Evolutionary conservation across 2,888 invertebrate species (phyloP).

Genomic region (Synergus gifuensis): DNA sequence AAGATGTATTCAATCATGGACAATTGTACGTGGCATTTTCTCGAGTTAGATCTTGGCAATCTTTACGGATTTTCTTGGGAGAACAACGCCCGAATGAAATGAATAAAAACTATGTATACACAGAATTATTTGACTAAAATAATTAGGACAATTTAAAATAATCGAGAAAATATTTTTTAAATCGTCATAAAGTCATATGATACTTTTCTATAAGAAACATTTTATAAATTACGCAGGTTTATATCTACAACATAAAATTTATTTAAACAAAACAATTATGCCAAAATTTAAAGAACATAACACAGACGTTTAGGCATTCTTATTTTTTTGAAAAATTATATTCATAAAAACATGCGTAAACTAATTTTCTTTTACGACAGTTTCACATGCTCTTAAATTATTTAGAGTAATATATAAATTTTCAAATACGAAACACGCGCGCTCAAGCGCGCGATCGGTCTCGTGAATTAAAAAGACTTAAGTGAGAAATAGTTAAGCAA

Average conservation of each 20-base stretch:
- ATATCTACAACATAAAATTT: not conserved
- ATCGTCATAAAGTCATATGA: too few relatives aligned
- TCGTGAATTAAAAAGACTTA: too few relatives aligned
- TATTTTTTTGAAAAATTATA: not conserved
- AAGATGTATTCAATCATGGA: conserved; percentile 54
- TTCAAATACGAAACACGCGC: too few relatives aligned
- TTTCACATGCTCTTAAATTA: too few relatives aligned
- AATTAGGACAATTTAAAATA: too few relatives aligned
- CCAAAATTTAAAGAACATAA: not conserved
- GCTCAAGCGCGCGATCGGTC: too few relatives aligned
- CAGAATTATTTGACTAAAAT: conserved; percentile 30
- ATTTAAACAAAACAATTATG: not conserved
- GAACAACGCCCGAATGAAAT: conserved; percentile 42
- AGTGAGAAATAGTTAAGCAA: too few relatives aligned
- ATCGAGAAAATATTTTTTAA: too few relatives aligned
- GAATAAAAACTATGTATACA: conserved; percentile 44
- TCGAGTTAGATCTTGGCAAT: conserved; percentile 48
- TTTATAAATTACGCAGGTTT: too few relatives aligned
- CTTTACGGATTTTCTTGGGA: conserved; percentile 47
- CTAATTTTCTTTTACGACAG: not conserved
- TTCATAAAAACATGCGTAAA: not conserved
- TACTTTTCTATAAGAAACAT: too few relatives aligned
- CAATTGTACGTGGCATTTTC: conserved; percentile 52
- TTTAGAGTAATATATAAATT: too few relatives aligned
- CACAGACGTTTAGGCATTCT: not conserved